Evolutionary conservation across 2,797 vertebrate genomes (phyloP).

Genomic region (Anableps anableps): DNA sequence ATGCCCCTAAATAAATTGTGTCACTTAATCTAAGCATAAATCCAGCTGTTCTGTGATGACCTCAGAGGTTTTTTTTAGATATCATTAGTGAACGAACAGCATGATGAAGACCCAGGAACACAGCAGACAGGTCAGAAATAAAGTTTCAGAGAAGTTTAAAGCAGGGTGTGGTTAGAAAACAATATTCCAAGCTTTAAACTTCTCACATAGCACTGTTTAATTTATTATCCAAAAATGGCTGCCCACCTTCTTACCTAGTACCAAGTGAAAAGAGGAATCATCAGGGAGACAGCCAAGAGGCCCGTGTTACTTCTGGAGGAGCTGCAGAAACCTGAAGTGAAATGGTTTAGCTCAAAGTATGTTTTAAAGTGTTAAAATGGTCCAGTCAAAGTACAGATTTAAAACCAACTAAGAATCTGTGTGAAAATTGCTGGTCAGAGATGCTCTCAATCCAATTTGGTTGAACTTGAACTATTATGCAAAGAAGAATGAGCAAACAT

Average conservation of each 20-base stretch:
- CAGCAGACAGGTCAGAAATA: neutral
- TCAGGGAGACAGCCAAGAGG: neutral
- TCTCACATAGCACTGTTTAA: neutral
- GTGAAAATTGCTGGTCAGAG: neutral
- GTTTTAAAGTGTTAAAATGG: neutral
- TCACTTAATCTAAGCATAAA: neutral
- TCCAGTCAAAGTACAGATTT: neutral
- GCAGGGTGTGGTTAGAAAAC: neutral
- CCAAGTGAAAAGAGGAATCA: neutral
- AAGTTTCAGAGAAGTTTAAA: neutral
- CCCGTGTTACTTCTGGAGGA: neutral
- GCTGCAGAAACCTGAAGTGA: neutral
- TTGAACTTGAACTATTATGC: neutral
- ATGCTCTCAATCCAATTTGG: no score
- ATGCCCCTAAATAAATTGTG: neutral
- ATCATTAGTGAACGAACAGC: neutral
- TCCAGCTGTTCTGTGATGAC: neutral
- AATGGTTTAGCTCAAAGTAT: neutral
- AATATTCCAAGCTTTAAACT: neutral
- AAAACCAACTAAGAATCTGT: neutral
- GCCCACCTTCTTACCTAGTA: neutral
- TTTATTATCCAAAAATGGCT: neutral
- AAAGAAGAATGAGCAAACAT: neutral
- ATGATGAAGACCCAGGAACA: no score
- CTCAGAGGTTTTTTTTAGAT: neutral